A percentile compares a stretch with the other conserved stretches of the same genome.
phyloP scores from a whole-genome alignment of 2,797 vertebrate species.

The Eptatretus atami region DNA sequence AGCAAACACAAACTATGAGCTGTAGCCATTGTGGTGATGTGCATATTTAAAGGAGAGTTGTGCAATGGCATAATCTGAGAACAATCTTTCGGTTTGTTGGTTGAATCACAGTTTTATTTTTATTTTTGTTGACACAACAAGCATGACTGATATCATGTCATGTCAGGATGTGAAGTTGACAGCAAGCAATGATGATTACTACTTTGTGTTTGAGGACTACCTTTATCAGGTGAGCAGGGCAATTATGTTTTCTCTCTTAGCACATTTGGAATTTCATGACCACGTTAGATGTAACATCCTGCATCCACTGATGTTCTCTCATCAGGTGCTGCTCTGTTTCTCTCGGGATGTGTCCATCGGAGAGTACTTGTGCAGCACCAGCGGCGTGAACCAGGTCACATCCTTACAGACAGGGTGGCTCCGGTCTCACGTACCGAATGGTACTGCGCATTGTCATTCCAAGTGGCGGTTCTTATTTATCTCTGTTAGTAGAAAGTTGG shows the following conservation, averaged over 20 bases:
- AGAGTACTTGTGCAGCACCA: constrained; percentile 36
- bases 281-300: constrained; percentile 9
- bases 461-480: no score
- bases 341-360: constrained; percentile 26
- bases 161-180: constrained; percentile 87
- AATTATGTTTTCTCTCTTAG: constrained; percentile 7
- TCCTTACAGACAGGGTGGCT: no score
- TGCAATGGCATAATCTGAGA: no score
- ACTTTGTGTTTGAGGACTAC: constrained; percentile 99
- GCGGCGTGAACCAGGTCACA: constrained; percentile 15
- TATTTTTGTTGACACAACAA: neutral
- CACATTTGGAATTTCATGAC: constrained; percentile 11
- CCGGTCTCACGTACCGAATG: no score
- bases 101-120: neutral
- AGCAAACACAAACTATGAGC: no score
- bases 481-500: no score
- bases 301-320: constrained; percentile 10
- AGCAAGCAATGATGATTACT: constrained; percentile 93
- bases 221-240: constrained; percentile 51
- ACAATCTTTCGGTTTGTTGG: no score
- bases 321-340: constrained; percentile 71
- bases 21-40: no score
- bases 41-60: no score
- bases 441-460: no score
- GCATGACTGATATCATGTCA: constrained; percentile 8